Conservation (phyloP, 2,113 vertebrate genomes). For the Mustelus asterias region DNA sequence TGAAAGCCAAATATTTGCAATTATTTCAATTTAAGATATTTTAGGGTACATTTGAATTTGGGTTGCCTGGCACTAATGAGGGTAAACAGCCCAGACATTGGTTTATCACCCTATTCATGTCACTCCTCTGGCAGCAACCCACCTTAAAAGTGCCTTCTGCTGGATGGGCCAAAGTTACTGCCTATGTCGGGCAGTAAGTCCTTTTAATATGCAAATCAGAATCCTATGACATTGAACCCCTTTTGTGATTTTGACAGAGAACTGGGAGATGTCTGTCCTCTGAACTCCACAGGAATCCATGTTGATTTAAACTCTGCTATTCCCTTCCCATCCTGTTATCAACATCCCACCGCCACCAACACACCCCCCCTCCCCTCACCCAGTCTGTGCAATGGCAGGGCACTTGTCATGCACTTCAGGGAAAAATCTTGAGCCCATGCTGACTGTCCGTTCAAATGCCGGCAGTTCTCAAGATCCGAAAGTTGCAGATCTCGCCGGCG, state of each 20-base stretch:
- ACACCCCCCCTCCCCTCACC: background rate
- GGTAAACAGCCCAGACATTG: background rate
- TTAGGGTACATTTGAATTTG: background rate
- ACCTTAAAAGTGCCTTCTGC: background rate
- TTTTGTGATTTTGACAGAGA: background rate
- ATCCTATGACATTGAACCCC: background rate
- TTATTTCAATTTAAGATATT: background rate
- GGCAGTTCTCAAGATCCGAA: too few relatives aligned
- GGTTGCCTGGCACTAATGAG: background rate
- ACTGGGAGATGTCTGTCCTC: background rate
- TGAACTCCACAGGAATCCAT: background rate
- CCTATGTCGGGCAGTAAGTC: background rate
- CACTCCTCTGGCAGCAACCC: background rate
- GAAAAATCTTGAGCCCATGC: too few relatives aligned
- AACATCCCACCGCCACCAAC: background rate
- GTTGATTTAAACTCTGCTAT: background rate
- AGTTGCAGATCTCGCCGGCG: too few relatives aligned
- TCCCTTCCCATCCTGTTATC: background rate
- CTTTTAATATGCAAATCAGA: background rate
- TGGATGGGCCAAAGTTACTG: background rate
- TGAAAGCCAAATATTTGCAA: background rate
- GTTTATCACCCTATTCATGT: background rate
- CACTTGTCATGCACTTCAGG: background rate
- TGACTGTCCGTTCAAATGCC: too few relatives aligned
- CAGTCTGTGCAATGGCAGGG: background rate